These are phyloP conservation scores for Gnatocerus cornutus DNA, from an alignment of 2,888 invertebrate species.

Conservation along the genomic window DNA sequence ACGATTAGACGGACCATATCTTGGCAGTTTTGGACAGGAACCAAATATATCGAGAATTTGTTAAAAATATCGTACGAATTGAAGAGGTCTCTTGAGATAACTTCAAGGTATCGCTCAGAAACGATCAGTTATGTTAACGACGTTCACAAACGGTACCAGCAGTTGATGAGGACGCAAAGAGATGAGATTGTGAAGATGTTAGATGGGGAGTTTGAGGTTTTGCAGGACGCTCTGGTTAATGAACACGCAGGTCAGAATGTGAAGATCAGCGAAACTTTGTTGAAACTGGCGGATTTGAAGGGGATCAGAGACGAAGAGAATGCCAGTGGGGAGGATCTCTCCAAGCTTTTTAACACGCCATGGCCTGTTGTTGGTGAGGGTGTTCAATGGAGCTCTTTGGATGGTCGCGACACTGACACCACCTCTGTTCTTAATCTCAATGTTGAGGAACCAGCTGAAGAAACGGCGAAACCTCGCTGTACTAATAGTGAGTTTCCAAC, in stretches of 20 bases:
- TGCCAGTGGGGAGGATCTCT: too few relatives aligned
- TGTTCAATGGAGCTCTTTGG: neutral
- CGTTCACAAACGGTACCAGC: neutral
- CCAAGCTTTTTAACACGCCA: too few relatives aligned
- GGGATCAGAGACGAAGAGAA: too few relatives aligned
- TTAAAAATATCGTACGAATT: constrained; percentile 1
- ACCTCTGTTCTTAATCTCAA: neutral
- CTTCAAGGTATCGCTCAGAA: neutral
- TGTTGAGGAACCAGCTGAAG: neutral
- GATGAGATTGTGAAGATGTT: constrained; percentile 1
- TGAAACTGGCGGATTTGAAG: too few relatives aligned
- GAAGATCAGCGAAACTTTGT: neutral
- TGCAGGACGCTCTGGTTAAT: neutral
- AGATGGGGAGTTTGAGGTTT: neutral
- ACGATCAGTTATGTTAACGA: neutral
- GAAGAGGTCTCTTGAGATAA: neutral
- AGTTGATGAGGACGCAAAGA: constrained; percentile 72
- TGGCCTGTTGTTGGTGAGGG: too few relatives aligned
- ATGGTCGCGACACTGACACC: neutral
- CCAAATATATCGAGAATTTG: neutral
- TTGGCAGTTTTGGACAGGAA: neutral
- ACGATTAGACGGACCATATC: neutral
- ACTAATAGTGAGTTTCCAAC: neutral
- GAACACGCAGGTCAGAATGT: neutral
- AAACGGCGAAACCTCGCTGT: neutral